phyloP scores from a whole-genome alignment of 2,797 vertebrate genomes.

The Sciurus carolinensis region DNA sequence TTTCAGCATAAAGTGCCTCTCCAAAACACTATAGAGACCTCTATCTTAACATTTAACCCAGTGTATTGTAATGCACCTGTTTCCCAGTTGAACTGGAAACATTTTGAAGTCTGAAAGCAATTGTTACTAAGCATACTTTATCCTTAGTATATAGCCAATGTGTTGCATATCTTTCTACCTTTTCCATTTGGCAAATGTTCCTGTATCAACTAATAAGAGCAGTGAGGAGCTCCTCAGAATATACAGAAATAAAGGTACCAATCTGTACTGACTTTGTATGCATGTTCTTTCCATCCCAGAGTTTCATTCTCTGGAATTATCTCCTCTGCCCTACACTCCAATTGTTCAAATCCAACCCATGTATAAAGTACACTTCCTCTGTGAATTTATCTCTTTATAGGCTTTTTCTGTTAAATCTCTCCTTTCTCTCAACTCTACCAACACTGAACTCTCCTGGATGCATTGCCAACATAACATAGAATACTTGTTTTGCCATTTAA shows the following conservation, averaged over 20 bases:
- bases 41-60: background rate
- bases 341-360: background rate
- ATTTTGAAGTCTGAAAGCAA: background rate
- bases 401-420: background rate
- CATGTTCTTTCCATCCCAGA: background rate
- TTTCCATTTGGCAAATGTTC: background rate
- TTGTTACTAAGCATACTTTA: background rate
- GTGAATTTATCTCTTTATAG: background rate
- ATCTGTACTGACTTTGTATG: background rate
- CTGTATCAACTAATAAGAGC: background rate
- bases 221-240: background rate
- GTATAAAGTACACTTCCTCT: background rate
- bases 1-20: background rate
- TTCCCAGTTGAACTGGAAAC: background rate
- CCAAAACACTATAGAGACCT: background rate
- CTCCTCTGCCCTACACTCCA: background rate
- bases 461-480: background rate
- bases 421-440: background rate
- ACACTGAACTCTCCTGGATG: background rate
- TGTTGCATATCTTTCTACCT: background rate
- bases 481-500: background rate
- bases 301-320: background rate
- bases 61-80: background rate
- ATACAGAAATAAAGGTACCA: background rate
- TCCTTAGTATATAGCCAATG: background rate